Evolutionary conservation across 2,888 invertebrate species (phyloP), one percentile per base, ranked within the genome.

Genomic region (Hypsopygia costalis): DNA sequence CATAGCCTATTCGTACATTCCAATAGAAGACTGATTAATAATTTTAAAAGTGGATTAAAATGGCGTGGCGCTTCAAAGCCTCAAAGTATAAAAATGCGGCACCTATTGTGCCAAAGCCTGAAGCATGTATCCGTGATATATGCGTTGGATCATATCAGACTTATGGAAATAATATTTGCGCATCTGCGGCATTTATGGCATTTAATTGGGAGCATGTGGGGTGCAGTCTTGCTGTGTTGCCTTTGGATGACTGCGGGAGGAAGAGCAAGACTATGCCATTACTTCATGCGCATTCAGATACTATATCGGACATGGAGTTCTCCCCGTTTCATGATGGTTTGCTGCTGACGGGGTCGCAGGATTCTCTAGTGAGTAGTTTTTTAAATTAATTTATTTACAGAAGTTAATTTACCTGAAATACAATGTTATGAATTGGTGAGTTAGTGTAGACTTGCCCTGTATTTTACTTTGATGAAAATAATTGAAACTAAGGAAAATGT

Each of bases 71-170:
- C 86, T 98, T 98, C 89, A 98, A 98, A 91, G 97, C 97, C 75
- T 98, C 98, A 49, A 98, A 98, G 86, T 98, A 97, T 87, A 98
- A 98, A 92, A 98, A 98, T 94, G 97, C 98, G 51, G 95, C 97
- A 56, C 97, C 98, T 31, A 97, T 97, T 69, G 94, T 97, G 67
- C 97, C 98, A 28, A 98, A 98, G 77, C 97, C 97, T 45, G 98
- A 98, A 90, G 94, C 95, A 54, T 94, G 95, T 89, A 92, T 95
- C 54, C 92, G 96, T 55, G 98, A 98, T 76, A 92, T 98, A 57
- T 94, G 94, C 63, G 96, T 98, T 44, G 97, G 97, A 20, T 97
- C 96, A 22, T 95, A 98, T 80, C 96, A 97, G 74, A 97, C 97
- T 10, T 97, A 95, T 87, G 97, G 98, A 44, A 98, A 98, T 80